Base-by-base conservation (phyloP, 2,113 vertebrate genomes). In the Coregonus clupeaformis region DNA sequence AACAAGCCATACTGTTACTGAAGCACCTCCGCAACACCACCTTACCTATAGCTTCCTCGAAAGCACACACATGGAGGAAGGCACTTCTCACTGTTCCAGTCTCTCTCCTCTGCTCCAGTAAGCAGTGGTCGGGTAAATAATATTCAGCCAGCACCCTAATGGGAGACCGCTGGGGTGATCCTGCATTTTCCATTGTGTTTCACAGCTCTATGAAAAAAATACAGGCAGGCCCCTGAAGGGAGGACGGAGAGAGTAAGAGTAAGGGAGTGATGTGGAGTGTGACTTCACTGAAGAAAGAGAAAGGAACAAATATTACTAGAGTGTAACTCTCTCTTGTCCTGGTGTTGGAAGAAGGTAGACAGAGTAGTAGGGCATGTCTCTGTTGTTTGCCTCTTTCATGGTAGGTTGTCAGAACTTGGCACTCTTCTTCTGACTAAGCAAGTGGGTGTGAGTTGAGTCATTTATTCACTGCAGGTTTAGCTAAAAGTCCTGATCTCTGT, bases 181-280 rank as follows among this genome's bases (percentile, higher is more conserved):
- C 66, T n/a, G 66, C 36, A 22, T 90, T 93, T 92, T 93, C 91
- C 90, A 91, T 92, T 92, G 88, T 92, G 88, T 90, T 93, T 80
- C 79, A 76, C 69, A 64, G 74, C 59, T 13, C 29, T 57, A 30
- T 77, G 62, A 73, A 79, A 64, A 64, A 91, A 52, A 42, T 30
- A 25, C 76, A 63, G 73, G 68, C 72, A 79, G 49, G 72, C 75
- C 45, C 52, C 65, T 59, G 52, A 59, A 22, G 18, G 18, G 76
- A 81, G 62, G 29, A 72, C 57, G 5, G 16, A 62, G 70, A 36
- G 52, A n/a, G 70, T 72, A 72, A n/a, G 36, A 77, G 83, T 78
- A 76, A 70, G 52, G 73, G 60, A 82, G 69, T 75, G 63, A 24
- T 80, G 76, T 47, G 22, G 71, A 78, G 74, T 70, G 72, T 82